These are phyloP conservation scores for Zootoca vivipara DNA, from an alignment of 2,113 vertebrate genomes.

Conservation along the genomic window DNA sequence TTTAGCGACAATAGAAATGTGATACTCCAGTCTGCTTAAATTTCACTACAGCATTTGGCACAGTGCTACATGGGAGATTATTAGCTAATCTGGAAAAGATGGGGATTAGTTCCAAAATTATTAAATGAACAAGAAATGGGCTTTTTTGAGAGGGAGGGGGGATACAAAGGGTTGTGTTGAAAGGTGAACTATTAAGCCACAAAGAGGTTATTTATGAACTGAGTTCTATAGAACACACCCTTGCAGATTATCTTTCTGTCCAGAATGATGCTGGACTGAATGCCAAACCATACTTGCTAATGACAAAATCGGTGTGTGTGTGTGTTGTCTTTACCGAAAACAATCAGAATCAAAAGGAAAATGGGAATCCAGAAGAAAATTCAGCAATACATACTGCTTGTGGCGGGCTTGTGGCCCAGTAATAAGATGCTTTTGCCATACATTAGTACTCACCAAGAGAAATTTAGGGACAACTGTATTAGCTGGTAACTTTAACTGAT, in stretches of 20 bases:
- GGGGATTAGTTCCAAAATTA: conserved; percentile 12
- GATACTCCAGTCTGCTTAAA: not conserved
- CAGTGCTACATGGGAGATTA: conserved; percentile 7
- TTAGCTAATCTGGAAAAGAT: conserved; percentile 24
- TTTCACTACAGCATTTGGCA: conserved; percentile 10
- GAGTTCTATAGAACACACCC: not conserved
- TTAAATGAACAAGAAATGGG: conserved; percentile 2
- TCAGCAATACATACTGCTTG: not conserved
- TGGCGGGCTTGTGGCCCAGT: not conserved
- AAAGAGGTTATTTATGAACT: not conserved
- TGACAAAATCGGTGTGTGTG: not conserved
- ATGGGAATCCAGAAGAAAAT: not conserved
- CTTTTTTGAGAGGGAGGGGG: not conserved
- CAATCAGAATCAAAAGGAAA: not conserved
- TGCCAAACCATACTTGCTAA: not conserved
- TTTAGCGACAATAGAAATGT: conserved; percentile 18
- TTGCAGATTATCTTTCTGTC: not conserved
- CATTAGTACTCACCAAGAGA: not conserved
- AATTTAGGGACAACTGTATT: not conserved
- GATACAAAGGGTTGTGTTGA: not conserved
- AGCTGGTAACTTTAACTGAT: not conserved
- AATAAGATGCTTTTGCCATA: not conserved
- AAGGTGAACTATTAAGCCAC: not conserved
- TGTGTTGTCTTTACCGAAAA: not conserved
- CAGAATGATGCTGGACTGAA: not conserved